Evolutionary conservation across 2,113 vertebrate genomes (phyloP).

Genomic region (Chamaetylas fuelleborni): DNA sequence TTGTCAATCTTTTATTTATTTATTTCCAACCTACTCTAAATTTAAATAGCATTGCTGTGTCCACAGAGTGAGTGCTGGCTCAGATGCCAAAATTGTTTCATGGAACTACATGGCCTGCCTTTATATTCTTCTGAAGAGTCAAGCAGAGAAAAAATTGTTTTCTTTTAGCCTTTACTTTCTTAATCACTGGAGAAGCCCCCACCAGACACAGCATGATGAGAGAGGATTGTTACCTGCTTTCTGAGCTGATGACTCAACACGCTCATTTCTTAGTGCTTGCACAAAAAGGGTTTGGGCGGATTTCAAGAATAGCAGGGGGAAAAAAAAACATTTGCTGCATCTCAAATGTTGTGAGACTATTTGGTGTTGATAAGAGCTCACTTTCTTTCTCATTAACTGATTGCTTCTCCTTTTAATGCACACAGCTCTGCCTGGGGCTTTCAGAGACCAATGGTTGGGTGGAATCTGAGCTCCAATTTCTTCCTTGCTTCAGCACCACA

Average conservation of each 20-base stretch:
- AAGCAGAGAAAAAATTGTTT: conserved; percentile 46
- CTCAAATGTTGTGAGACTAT: conserved; percentile 34
- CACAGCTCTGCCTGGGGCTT: background rate
- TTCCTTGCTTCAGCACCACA: background rate
- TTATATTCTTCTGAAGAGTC: conserved; percentile 18
- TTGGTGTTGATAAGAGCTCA: conserved; percentile 12
- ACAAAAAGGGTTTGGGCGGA: conserved; percentile 30
- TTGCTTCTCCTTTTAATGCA: conserved; percentile 3
- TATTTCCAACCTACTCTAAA: background rate
- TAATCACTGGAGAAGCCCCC: conserved; percentile 57
- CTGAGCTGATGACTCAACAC: conserved; percentile 48
- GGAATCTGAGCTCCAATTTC: background rate
- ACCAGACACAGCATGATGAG: conserved; percentile 41
- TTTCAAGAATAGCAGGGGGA: conserved; percentile 57
- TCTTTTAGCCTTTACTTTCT: conserved; percentile 55
- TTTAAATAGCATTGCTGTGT: background rate
- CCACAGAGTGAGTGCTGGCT: background rate
- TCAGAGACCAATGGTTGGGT: background rate
- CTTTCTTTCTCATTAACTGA: conserved; percentile 17
- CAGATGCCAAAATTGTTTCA: background rate
- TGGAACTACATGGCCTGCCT: background rate
- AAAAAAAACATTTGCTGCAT: conserved; percentile 52
- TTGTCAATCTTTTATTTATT: background rate
- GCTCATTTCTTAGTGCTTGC: background rate
- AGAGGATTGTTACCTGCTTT: conserved; percentile 44